Evolutionary conservation across 2,113 vertebrate genomes (phyloP), one percentile per base, ranked within the genome.

Genomic region (Microcebus ravelobensis): DNA sequence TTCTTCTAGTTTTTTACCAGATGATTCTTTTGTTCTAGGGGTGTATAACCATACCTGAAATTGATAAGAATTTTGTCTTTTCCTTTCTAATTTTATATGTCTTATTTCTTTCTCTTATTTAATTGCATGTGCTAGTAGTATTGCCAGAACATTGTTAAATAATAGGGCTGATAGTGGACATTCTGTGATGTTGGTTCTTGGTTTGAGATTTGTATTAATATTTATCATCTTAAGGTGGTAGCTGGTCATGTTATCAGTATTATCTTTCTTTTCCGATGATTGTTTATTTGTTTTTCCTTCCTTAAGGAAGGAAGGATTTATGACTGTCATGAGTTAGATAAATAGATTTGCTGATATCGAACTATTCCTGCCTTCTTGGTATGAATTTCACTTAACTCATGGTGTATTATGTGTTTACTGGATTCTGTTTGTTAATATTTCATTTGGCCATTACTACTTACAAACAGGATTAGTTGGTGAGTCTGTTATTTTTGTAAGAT

Each of bases 231-330:
- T 83, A 79, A 65, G 17, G 34, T 90, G 29, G 27, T 79, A 29
- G 18, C 34, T 90, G 27, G 34, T 45, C 59, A 25, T 61, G 23
- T 70, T 88, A 71, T 61, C 14, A 76, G 73, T 71, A 25, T 68
- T 90, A 27, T 52, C 8, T 70, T 55, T 42, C 59, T 57, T 92
- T 90, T 7, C 79, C 52, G 70, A 65, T 84, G 52, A 50, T 68
- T 18, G 63, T 81, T 97, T 87, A 79, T 68, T 95, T 84, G 63
- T 13, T 91, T 91, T 80, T 87, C 4, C 11, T 65, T 81, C 34
- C 25, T 84, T 83, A 89, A 39, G 39, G 39, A 39, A 39, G 39
- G 39, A 39, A 39, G 39, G 39, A 55, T 85, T 29, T 92, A 1
- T 81, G 36, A 52, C 45, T 73, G 0, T 70, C 48, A 48, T 71